Percentiles rank a stretch among this genome's conserved stretches.
Conservation (phyloP, 2,888 invertebrate genomes). For the Germaria angustata region DNA sequence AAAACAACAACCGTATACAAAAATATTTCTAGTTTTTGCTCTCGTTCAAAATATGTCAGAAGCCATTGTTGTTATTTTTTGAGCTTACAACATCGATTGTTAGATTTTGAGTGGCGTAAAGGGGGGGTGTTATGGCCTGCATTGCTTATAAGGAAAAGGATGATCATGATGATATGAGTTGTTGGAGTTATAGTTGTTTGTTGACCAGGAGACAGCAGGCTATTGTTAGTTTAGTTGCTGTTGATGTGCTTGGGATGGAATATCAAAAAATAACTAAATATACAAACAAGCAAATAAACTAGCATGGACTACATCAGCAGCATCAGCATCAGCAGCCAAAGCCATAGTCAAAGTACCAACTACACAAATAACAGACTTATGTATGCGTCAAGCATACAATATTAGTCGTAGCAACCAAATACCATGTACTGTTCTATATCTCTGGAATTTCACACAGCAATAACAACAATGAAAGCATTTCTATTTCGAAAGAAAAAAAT, state of each 20-base stretch:
- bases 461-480: slow-evolving; percentile 10
- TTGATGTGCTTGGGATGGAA: slow-evolving; percentile 64
- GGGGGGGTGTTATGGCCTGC: background rate
- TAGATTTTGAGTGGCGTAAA: background rate
- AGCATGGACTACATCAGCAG: background rate
- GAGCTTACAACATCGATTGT: slow-evolving; percentile 58
- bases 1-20: slow-evolving; percentile 64
- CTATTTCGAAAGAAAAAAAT: background rate
- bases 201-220: slow-evolving; percentile 57
- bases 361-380: slow-evolving; percentile 52
- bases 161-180: slow-evolving; percentile 21
- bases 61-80: slow-evolving; percentile 65
- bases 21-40: slow-evolving; percentile 60
- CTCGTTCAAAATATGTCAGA: slow-evolving; percentile 62
- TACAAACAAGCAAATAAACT: slow-evolving; percentile 35
- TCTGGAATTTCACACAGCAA: slow-evolving; percentile 37
- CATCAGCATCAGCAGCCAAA: slow-evolving; percentile 6
- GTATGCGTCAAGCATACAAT: slow-evolving; percentile 65
- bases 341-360: slow-evolving; percentile 19
- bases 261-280: slow-evolving; percentile 64
- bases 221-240: slow-evolving; percentile 66
- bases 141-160: slow-evolving; percentile 11
- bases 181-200: slow-evolving; percentile 33
- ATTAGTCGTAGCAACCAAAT: slow-evolving; percentile 58
- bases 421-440: slow-evolving; percentile 28